Base-by-base conservation (phyloP, 2,888 invertebrate genomes). In the Lycaena phlaeas region DNA sequence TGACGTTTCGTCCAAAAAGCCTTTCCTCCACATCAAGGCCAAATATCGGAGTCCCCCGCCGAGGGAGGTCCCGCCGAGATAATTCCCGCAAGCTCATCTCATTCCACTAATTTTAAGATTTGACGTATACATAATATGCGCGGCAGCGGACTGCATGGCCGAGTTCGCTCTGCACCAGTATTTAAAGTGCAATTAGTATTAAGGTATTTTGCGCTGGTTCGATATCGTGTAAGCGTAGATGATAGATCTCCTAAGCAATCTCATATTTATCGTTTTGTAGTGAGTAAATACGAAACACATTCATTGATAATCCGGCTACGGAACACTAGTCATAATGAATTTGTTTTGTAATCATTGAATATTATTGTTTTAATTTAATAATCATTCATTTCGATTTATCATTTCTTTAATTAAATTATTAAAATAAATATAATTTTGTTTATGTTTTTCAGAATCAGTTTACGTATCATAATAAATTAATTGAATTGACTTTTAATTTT, bases 11-110 rank as follows among this genome's bases (percentile, higher is more conserved):
- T 61, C 62, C 45, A 85, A 86, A 57, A 82, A 85, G 54, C 82
- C 87, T 51, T 91, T 89, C 70, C 78, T 90, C 54, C 90, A 90
- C 78, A 90, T 90, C 62, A 88, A 90, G 61, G 89, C 90, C 68
- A 91, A 91, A 70, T 91, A 90, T 68, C 85, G 90, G 57, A 90
- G 90, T 72, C 87, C 89, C 41, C 88, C 90, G 47, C 88, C 89
- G 54, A 71, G 87, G 37, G 86, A 86, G 62, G 81, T 85, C 26
- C 89, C 90, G 36, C 86, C 89, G 43, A 84, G 85, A 85, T 85
- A 85, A 81, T 43, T 48, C 27, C 39, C 40, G 12, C 41, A 28
- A 10, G 27, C 28, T 5, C 18, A 41, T 38, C 51, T 51, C 72
- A 76, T 77, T 78, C 76, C 75, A 68, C 48, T 76, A 70, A 11